These are phyloP conservation scores for Pachycephus smyrnensis DNA, from an alignment of 2,888 invertebrate species.

Conservation along the genomic window DNA sequence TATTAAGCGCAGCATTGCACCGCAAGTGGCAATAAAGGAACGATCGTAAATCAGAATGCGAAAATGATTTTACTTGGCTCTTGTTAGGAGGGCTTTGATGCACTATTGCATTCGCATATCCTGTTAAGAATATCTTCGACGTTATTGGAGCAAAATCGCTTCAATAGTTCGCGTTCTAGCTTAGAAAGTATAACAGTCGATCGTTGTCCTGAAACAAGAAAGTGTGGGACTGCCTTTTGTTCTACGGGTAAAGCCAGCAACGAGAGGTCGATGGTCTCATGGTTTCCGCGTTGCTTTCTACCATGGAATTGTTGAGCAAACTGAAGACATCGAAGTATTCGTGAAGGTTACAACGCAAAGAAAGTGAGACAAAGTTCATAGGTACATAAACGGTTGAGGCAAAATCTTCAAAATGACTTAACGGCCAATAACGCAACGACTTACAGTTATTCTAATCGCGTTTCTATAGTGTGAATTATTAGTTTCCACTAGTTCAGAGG, in stretches of 20 bases:
- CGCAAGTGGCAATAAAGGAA: neutral
- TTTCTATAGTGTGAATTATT: slow-evolving; percentile 43
- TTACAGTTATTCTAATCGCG: slow-evolving; percentile 26
- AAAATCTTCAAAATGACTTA: slow-evolving; percentile 9
- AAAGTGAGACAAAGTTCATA: neutral
- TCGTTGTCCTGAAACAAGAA: neutral
- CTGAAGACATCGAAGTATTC: neutral
- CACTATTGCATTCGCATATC: neutral
- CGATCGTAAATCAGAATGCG: neutral
- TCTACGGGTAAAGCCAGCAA: neutral
- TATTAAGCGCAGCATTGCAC: neutral
- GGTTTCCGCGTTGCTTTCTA: neutral
- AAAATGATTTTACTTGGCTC: neutral
- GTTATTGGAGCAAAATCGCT: neutral
- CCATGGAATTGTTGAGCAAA: neutral
- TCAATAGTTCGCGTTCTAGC: neutral
- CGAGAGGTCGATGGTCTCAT: neutral
- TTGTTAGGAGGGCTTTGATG: neutral
- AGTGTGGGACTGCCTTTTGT: neutral
- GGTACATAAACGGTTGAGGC: slow-evolving; percentile 1
- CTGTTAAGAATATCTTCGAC: neutral
- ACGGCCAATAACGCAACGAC: neutral
- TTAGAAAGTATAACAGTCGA: neutral
- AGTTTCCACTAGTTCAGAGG: slow-evolving; percentile 33
- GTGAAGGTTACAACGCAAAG: slow-evolving; percentile 10